A percentile compares a stretch with the other conserved stretches of the same genome.
Evolutionary conservation across 53 echinoderm and acorn worm genomes (phyloP).

Genomic region (Hippasteria phrygiana): DNA sequence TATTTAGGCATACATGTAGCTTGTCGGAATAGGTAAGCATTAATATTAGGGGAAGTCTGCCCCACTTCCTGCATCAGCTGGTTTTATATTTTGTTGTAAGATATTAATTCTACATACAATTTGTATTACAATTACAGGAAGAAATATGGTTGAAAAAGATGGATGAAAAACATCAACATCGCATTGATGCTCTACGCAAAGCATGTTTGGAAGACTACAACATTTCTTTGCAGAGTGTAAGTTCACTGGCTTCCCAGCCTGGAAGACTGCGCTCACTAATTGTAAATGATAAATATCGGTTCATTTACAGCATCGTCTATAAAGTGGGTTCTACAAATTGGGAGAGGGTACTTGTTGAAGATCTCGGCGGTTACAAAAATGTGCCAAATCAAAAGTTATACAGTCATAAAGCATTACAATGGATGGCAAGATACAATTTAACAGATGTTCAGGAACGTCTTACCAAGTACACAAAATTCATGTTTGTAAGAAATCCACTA

Average conservation of each 20-base stretch:
- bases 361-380: slow-evolving; percentile 81
- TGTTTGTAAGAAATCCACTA: slow-evolving; percentile 89
- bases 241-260: slow-evolving; percentile 68
- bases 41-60: no score
- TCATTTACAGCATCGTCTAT: slow-evolving; percentile 95
- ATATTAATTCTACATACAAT: no score
- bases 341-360: slow-evolving; percentile 92
- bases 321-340: slow-evolving; percentile 96
- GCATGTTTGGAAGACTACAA: slow-evolving; percentile 72
- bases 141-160: slow-evolving; percentile 75
- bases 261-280: slow-evolving; percentile 78
- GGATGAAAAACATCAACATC: slow-evolving; percentile 51
- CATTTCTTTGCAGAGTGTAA: slow-evolving; percentile 37
- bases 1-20: no score
- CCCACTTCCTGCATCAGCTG: no score
- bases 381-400: slow-evolving; percentile 90
- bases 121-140: slow-evolving; percentile 27
- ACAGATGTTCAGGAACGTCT: slow-evolving; percentile 63
- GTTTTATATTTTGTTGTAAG: no score
- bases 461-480: slow-evolving; percentile 76
- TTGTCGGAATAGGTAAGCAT: no score
- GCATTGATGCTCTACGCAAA: slow-evolving; percentile 32
- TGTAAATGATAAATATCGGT: slow-evolving; percentile 77
- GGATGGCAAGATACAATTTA: slow-evolving; percentile 78
- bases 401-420: slow-evolving; percentile 84